phyloP scores from a whole-genome alignment of 2,888 invertebrate species.

The Tyria jacobaeae region DNA sequence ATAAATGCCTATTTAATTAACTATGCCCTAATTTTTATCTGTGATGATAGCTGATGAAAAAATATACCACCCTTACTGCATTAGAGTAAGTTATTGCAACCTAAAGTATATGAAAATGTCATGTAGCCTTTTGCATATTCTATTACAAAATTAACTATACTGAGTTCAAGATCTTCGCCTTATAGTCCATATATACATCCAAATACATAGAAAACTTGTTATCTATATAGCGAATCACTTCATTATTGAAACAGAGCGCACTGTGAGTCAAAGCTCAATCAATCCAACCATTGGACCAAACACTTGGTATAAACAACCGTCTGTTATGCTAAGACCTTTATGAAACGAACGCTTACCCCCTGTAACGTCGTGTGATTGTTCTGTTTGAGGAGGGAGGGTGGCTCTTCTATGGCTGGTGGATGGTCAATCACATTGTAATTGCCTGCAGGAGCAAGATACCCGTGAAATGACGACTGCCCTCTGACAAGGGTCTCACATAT shows the following conservation, averaged over 20 bases:
- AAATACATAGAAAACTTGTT: neutral
- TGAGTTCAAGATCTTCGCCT: too few relatives aligned
- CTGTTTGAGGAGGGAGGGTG: constrained; percentile 30
- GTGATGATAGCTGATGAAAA: too few relatives aligned
- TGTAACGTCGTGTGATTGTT: constrained; percentile 18
- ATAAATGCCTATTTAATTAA: too few relatives aligned
- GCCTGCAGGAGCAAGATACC: constrained; percentile 79
- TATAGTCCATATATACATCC: neutral
- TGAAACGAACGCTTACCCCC: constrained; percentile 32
- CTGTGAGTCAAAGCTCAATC: constrained; percentile 72
- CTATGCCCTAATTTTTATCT: too few relatives aligned
- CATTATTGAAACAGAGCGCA: constrained; percentile 73
- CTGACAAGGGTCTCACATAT: constrained; percentile 76
- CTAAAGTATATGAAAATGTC: too few relatives aligned
- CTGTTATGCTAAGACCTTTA: constrained; percentile 58
- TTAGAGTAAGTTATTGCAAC: too few relatives aligned
- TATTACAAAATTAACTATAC: too few relatives aligned
- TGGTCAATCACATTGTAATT: constrained; percentile 83
- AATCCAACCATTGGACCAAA: constrained; percentile 78
- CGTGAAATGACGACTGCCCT: constrained; percentile 82
- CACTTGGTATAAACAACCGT: constrained; percentile 62
- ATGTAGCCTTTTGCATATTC: too few relatives aligned
- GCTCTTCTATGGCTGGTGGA: constrained; percentile 55
- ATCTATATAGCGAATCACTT: constrained; percentile 60
- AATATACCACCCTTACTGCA: too few relatives aligned